These are phyloP conservation scores for Micropoecilia bifurca DNA, from an alignment of 2,797 vertebrate species.

Conservation along the genomic window DNA sequence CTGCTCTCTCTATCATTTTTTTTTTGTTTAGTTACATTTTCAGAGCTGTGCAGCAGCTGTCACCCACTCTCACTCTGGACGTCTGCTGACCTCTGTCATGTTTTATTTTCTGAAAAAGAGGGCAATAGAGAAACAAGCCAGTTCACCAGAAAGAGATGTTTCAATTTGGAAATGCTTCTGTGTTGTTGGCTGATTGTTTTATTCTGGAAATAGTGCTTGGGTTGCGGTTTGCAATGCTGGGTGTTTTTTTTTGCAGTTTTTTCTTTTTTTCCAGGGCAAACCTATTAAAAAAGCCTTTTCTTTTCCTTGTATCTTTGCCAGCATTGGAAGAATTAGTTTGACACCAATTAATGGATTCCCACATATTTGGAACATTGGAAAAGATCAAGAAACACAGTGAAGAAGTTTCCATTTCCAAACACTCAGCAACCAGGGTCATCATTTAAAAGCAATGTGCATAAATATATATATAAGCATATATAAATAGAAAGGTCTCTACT, in stretches of 20 bases:
- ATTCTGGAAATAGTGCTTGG: background rate
- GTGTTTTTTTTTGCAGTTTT: too few species aligned
- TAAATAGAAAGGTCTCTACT: background rate
- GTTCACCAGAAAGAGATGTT: background rate
- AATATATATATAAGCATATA: background rate
- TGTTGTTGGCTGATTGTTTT: background rate
- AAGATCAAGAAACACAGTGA: background rate
- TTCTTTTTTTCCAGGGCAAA: background rate
- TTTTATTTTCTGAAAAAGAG: slow-evolving; percentile 14
- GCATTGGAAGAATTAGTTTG: background rate
- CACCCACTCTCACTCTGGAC: slow-evolving; percentile 16
- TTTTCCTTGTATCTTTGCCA: background rate
- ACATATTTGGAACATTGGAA: background rate
- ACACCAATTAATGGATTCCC: background rate
- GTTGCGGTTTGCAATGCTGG: background rate
- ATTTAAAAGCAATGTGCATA: background rate
- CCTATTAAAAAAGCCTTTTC: background rate
- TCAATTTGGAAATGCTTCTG: slow-evolving; percentile 6
- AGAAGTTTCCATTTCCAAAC: background rate
- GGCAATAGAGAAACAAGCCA: background rate
- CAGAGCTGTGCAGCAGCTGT: slow-evolving; percentile 13
- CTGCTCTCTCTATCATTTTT: background rate
- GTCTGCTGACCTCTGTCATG: slow-evolving; percentile 17
- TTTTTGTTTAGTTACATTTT: slow-evolving; percentile 20
- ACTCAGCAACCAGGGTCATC: too few species aligned